A percentile compares a stretch with the other conserved stretches of the same genome.
Evolutionary conservation across 92 coral and sea anemone species (phyloP).

Genomic region (Actinostola sp.): DNA sequence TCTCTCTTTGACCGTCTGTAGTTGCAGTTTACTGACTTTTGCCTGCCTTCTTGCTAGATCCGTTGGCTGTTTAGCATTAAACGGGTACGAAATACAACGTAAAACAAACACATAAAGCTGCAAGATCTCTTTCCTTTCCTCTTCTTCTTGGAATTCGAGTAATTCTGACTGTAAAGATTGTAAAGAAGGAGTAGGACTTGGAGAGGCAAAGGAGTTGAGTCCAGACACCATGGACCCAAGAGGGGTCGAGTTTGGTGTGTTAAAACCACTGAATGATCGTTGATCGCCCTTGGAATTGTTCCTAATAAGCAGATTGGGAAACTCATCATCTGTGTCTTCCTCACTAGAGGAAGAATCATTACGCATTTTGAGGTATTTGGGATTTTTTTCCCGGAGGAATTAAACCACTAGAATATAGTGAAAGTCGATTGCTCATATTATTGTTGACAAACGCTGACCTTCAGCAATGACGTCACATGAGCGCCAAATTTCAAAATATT

Average conservation of each 20-base stretch:
- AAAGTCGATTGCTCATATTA: constrained; percentile 1
- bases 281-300: constrained; percentile 34
- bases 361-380: constrained; percentile 11
- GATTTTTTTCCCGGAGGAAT: neutral
- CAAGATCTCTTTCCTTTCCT: constrained; percentile 82
- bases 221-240: constrained; percentile 67
- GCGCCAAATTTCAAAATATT: neutral
- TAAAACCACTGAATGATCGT: constrained; percentile 1
- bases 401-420: neutral
- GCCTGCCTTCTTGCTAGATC: constrained; percentile 88
- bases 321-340: constrained; percentile 56
- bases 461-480: neutral
- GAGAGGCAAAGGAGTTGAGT: constrained; percentile 33
- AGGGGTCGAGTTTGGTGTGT: constrained; percentile 65
- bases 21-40: constrained; percentile 82
- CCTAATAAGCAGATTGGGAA: constrained; percentile 32
- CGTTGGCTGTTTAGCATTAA: constrained; percentile 96
- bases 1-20: constrained; percentile 72
- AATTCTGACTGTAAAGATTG: constrained; percentile 62
- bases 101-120: constrained; percentile 91
- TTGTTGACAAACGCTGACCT: constrained; percentile 9
- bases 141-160: constrained; percentile 70
- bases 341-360: constrained; percentile 48
- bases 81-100: constrained; percentile 88
- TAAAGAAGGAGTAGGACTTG: constrained; percentile 85